Conservation (phyloP, 35 echinoderm and acorn worm species). For the Hemicentrotus pulcherrimus region DNA sequence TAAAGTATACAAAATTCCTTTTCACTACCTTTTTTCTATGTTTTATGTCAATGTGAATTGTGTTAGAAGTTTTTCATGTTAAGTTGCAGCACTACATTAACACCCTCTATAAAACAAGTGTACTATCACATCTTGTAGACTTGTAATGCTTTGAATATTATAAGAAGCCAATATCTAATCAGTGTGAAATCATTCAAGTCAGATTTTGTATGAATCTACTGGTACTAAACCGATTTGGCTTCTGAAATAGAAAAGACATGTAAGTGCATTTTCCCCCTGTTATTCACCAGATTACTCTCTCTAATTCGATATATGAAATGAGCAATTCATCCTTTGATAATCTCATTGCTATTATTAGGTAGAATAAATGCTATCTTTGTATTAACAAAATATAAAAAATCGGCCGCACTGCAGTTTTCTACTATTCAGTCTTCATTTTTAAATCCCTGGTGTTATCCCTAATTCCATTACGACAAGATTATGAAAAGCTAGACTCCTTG, state of each 20-base stretch:
- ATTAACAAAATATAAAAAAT: neutral
- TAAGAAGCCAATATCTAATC: too few relatives aligned
- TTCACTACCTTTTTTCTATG: neutral
- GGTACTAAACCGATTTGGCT: too few relatives aligned
- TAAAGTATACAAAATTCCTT: neutral
- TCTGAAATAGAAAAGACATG: too few relatives aligned
- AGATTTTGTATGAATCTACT: too few relatives aligned
- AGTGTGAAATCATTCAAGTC: too few relatives aligned
- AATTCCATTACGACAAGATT: neutral
- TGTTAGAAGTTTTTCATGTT: neutral
- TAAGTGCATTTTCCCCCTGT: neutral
- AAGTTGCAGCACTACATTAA: neutral
- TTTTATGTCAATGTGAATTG: neutral
- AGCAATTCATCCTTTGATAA: neutral
- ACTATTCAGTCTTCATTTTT: neutral
- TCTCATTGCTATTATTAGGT: neutral
- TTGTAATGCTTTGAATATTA: too few relatives aligned
- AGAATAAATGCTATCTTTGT: neutral
- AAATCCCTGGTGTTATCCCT: neutral
- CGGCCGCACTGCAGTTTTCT: too few relatives aligned
- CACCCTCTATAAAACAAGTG: neutral
- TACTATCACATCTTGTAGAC: too few relatives aligned
- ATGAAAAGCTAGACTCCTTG: slow-evolving; percentile 1
- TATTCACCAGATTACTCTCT: neutral
- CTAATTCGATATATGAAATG: neutral